These are phyloP conservation scores for Oreortyx pictus DNA, from an alignment of 2,797 vertebrate species.

Conservation along the genomic window DNA sequence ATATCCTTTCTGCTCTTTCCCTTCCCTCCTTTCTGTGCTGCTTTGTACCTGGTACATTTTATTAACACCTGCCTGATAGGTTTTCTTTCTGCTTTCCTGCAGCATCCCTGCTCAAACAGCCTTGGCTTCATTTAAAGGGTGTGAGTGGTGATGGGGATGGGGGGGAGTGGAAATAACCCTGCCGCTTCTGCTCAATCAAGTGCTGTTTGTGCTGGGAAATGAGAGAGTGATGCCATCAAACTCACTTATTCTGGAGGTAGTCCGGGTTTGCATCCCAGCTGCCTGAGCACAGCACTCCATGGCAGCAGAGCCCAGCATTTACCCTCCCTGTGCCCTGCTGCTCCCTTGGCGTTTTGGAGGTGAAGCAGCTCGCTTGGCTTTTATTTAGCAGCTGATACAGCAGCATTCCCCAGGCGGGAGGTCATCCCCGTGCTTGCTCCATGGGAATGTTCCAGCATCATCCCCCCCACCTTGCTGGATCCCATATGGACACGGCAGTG, in stretches of 20 bases:
- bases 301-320: background rate
- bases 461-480: background rate
- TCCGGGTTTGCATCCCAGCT: background rate
- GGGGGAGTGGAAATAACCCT: slow-evolving; percentile 33
- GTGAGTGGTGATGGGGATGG: background rate
- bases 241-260: slow-evolving; percentile 42
- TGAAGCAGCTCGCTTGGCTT: background rate
- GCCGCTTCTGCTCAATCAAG: slow-evolving; percentile 67
- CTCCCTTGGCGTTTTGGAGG: background rate
- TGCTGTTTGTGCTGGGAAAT: slow-evolving; percentile 70
- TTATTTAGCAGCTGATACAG: background rate
- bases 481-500: background rate
- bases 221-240: slow-evolving; percentile 63
- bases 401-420: background rate
- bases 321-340: background rate
- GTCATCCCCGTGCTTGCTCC: background rate
- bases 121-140: slow-evolving; percentile 3
- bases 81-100: slow-evolving; percentile 47
- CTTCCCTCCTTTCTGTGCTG: accelerated
- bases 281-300: background rate
- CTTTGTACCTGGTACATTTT: slow-evolving; percentile 15
- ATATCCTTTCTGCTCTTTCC: background rate
- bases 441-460: background rate
- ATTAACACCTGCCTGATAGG: slow-evolving; percentile 41
- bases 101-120: slow-evolving; percentile 44